Evolutionary conservation across 2,113 vertebrate genomes (phyloP).

Genomic region (Brachyhypopomus occidentalis): DNA sequence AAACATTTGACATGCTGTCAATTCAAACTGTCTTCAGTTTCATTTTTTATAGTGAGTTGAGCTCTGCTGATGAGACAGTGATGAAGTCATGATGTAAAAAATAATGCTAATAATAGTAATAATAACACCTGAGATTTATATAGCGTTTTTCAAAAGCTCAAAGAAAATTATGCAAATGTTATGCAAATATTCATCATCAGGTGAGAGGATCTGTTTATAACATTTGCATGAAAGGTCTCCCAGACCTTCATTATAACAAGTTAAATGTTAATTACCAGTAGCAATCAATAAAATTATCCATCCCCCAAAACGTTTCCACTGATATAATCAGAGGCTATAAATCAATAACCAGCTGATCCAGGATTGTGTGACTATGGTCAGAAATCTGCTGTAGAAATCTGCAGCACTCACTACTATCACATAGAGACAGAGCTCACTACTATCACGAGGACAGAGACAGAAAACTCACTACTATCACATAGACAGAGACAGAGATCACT

Average conservation of each 20-base stretch:
- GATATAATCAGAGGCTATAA: no score
- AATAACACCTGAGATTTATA: no score
- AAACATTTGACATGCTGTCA: neutral
- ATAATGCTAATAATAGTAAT: no score
- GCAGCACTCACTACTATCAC: no score
- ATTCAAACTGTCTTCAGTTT: neutral
- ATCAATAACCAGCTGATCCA: no score
- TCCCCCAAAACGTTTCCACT: neutral
- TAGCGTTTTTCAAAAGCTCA: neutral
- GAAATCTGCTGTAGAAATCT: no score
- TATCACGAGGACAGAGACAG: no score
- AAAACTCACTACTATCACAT: no score
- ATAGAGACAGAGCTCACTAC: no score
- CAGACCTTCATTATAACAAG: neutral
- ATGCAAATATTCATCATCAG: neutral
- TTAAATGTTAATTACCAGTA: constrained; percentile 50
- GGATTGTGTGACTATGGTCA: no score
- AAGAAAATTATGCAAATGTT: neutral
- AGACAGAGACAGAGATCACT: no score
- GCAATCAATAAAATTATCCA: constrained; percentile 44
- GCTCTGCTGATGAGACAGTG: neutral
- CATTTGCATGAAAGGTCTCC: neutral
- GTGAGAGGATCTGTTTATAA: neutral
- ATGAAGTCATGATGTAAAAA: neutral
- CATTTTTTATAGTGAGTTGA: neutral